Base-by-base conservation (phyloP, 1,140 invertebrate genomes). In the Heliconius melpomene region DNA sequence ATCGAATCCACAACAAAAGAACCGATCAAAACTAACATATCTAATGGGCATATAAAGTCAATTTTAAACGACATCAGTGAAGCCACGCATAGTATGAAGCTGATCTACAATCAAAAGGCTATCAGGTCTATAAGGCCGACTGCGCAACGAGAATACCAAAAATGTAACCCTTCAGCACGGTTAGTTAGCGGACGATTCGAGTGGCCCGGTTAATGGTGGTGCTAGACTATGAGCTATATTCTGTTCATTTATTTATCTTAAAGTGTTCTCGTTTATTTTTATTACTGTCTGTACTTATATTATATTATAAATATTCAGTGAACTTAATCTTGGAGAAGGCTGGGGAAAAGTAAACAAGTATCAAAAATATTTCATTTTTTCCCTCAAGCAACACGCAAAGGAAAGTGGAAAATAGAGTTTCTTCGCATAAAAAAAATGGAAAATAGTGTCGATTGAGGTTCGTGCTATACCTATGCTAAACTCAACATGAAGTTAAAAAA, bases 111-210 rank as follows among this genome's bases (percentile, higher is more conserved):
- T 84, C 83, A 84, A 82, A 84, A 73, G 79, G 46, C 82, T 80
- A 78, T 82, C 77, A 72, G 89, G 79, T 36, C 82, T 80, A 78
- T 82, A 75, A 72, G 89, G 89, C 40, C 13, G 40, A 46, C 40
- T 46, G 13, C 40, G 13, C 16, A 46, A 46, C 13, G 40, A 46
- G 88, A 91, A 92, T 90, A 86, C 80, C 84, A 90, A 85, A 88
- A 89, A 93, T 90, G 88, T 86, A 91, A 90, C 90, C 91, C 90
- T 93, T 91, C 86, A 79, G 36, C 84, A 91, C 87, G 90, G 91
- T 93, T 93, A 92, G 91, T 93, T 93, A 81, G 79, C 76, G 79
- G 76, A 71, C 72, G 72, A 26, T 74, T 70, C 72, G 72, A 71
- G 72, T 57, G 57, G 66, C 50, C 79, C 66, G 54, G 54, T 80